Percentiles rank a stretch among this genome's conserved stretches.
Conservation (phyloP, 1,140 invertebrate species). For the Lysiphlebus fabarum region DNA sequence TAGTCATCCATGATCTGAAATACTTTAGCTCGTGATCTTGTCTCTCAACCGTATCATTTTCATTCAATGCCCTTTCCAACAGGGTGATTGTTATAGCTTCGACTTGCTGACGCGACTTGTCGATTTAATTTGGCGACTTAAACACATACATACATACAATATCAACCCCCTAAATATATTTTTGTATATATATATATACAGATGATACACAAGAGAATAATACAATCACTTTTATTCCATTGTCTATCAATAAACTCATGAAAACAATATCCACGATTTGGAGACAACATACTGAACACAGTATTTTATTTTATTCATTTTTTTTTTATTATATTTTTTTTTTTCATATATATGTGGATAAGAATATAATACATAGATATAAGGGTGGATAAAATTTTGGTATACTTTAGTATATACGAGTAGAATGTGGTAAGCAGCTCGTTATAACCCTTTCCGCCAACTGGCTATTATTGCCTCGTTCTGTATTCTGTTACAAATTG, state of each 20-base stretch:
- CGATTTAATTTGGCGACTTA: neutral
- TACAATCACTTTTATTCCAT: no score
- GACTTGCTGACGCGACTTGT: constrained; percentile 13
- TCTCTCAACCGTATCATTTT: neutral
- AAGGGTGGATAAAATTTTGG: constrained; percentile 9
- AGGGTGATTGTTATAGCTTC: constrained; percentile 6
- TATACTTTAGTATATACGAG: constrained; percentile 14
- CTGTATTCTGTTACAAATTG: constrained; percentile 51
- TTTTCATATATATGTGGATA: neutral
- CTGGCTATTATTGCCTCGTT: constrained; percentile 55
- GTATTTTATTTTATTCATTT: no score
- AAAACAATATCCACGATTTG: no score
- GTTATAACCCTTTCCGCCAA: constrained; percentile 53
- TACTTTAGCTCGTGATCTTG: no score
- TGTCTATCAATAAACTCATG: no score
- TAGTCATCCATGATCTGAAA: neutral
- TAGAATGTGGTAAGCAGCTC: constrained; percentile 54
- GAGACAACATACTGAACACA: no score
- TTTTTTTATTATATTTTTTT: no score
- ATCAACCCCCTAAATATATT: no score
- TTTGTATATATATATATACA: no score
- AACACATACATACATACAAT: no score
- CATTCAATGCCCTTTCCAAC: neutral
- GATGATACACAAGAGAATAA: no score
- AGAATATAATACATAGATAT: neutral